Base-by-base conservation (phyloP, 2,888 invertebrate species). In the Thereva unica region DNA sequence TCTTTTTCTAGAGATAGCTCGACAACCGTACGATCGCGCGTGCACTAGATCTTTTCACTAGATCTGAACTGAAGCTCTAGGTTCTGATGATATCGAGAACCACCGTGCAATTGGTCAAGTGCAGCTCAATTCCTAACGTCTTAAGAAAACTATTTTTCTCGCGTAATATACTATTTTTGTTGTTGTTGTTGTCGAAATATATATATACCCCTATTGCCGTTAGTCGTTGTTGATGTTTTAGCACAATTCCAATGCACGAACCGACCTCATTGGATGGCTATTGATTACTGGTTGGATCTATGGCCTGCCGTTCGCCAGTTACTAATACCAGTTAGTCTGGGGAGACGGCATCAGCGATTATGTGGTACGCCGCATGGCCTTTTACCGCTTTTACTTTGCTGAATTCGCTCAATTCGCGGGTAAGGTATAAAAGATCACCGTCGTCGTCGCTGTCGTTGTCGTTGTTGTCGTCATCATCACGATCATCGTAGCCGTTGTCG, bases 311-410 rank as follows among this genome's bases (percentile, higher is more conserved):
- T 49, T 61, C 50, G 50, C 23, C 50, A 61, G 61, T 41, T 61
- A 61, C 61, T 50, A 49, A 49, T 35, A 61, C 49, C 9, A 57
- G 23, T 38, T 12, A 23, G 8, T 38, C 12, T n/a, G 23, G 50
- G 50, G 23, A 37, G 41, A 9, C 38, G 35, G 38, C 47, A 47
- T 45, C 38, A 49, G 50, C 40, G n/a, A 38, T 23, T 23, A 23
- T 23, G 23, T 23, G 42, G 47, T 50, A 50, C 50, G 50, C 23
- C 12, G 12, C 45, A 41, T 23, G 61, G 41, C 50, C 61, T 61
- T 61, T 50, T 61, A 61, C 61, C 37, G n/a, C 57, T 47, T 59
- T 59, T 59, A 59, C 57, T 59, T n/a, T 34, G 57, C 57, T 59
- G 47, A 59, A 59, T 59, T 59, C 57, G 47, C 47, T 59, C 57